phyloP scores from a whole-genome alignment of 2,888 invertebrate species.

The Ommatoiulus sabulosus region DNA sequence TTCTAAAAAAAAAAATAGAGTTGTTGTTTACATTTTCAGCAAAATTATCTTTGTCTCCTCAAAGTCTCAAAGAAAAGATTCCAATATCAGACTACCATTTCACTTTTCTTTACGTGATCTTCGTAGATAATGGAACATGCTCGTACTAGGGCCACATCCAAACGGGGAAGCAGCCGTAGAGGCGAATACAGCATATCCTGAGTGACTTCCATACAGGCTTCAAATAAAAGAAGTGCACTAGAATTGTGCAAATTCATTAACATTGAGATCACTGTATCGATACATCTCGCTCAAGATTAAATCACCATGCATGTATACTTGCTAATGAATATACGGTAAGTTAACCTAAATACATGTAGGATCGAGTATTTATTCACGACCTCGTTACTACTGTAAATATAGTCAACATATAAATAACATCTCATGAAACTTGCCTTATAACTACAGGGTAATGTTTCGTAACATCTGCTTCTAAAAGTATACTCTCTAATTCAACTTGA shows the following conservation, averaged over 20 bases:
- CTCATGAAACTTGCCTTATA: conserved; percentile 74
- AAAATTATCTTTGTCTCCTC: no score
- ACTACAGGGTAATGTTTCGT: conserved; percentile 76
- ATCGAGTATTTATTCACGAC: no score
- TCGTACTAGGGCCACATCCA: conserved; percentile 64
- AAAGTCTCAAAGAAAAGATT: no score
- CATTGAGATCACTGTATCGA: no score
- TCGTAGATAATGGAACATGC: conserved; percentile 57
- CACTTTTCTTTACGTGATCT: conserved; percentile 59
- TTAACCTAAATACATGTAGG: no score
- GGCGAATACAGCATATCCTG: conserved; percentile 65
- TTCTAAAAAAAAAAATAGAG: conserved; percentile 61
- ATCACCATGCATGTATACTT: no score
- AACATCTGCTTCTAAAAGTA: conserved; percentile 74
- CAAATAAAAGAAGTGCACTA: conserved; percentile 61
- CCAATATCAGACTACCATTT: conserved; percentile 54
- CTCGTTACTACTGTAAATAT: no score
- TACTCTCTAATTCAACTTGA: conserved; percentile 73
- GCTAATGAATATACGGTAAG: background rate
- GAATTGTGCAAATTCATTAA: background rate
- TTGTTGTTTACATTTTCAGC: background rate
- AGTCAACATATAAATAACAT: no score
- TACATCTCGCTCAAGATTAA: no score
- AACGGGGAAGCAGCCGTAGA: conserved; percentile 63
- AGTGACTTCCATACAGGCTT: conserved; percentile 65